Base-by-base conservation (phyloP, 1,140 invertebrate species). In the Vanessa atalanta region DNA sequence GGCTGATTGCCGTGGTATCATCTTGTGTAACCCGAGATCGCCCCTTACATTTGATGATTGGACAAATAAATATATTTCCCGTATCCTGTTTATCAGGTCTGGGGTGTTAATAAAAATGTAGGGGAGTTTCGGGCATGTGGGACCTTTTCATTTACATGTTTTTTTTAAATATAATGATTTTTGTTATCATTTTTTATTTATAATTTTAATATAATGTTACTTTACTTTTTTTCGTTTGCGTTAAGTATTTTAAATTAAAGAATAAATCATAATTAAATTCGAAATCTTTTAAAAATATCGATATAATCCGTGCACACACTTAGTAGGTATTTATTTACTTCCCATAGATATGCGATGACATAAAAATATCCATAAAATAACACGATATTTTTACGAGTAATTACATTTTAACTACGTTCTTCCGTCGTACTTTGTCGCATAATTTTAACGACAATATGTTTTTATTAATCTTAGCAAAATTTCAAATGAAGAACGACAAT, bases 31-130 rank as follows among this genome's bases (percentile, higher is more conserved):
- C 88, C 77, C 75, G 90, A 92, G 90, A 91, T 89, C 88, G 80
- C 87, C 88, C 88, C 87, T 89, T 88, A 91, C 86, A 86, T 87
- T 84, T 83, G 90, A 90, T 91, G 90, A 92, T 91, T 92, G 89
- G 85, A 89, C 88, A 90, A 92, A 92, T 92, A 92, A 92, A 91
- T 92, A 90, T 92, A 92, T 92, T 89, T 92, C 83, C 89, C 83
- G 85, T 91, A 91, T 92, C 89, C 89, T 89, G 89, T 91, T 91
- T 90, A 91, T 91, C 89, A 72, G 83, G 80, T 87, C 79, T 83
- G 80, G 86, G 89, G 90, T 91, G 89, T 92, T 91, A 92, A 92
- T 92, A 92, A 92, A 92, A 92, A 92, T 91, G 89, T 91, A 88
- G 86, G 74, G 90, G 81, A 83, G 48, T 31, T 0, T 57, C 20